A percentile compares a stretch with the other conserved stretches of the same genome.
These are phyloP conservation scores for Drosophila paulistorum DNA, from an alignment of 1,140 invertebrate genomes.

Conservation along the genomic window DNA sequence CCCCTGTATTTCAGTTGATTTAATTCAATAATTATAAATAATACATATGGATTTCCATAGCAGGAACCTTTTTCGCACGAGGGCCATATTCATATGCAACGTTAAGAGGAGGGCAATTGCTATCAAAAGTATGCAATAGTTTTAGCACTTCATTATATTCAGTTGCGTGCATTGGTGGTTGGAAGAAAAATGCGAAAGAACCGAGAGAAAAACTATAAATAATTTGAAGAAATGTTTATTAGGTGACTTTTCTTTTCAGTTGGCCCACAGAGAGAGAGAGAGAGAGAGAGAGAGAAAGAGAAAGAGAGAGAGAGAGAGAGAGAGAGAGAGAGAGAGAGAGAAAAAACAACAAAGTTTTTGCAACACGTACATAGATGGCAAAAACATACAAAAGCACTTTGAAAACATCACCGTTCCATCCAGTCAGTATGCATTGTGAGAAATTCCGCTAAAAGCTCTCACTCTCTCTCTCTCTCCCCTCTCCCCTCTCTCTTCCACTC, in stretches of 20 bases:
- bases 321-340: no score
- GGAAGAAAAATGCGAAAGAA: neutral
- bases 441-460: slow-evolving; percentile 43
- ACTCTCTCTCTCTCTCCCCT: slow-evolving; percentile 1
- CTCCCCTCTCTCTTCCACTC: neutral
- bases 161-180: neutral
- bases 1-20: no score
- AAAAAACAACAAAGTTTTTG: neutral
- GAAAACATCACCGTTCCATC: slow-evolving; percentile 37
- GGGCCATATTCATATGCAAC: neutral
- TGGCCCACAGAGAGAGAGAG: no score
- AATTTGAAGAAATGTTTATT: slow-evolving; percentile 15
- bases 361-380: slow-evolving; percentile 9
- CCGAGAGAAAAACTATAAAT: neutral
- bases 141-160: neutral
- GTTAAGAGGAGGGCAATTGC: neutral
- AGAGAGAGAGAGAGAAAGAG: no score
- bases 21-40: no score
- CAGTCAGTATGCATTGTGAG: slow-evolving; percentile 22
- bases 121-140: neutral
- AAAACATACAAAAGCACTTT: slow-evolving; percentile 23
- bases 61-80: neutral
- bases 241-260: slow-evolving; percentile 9
- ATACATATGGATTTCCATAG: no score
- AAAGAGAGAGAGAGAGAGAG: no score